Conservation (phyloP, 1,140 invertebrate species). For the Diabrotica undecimpunctata region DNA sequence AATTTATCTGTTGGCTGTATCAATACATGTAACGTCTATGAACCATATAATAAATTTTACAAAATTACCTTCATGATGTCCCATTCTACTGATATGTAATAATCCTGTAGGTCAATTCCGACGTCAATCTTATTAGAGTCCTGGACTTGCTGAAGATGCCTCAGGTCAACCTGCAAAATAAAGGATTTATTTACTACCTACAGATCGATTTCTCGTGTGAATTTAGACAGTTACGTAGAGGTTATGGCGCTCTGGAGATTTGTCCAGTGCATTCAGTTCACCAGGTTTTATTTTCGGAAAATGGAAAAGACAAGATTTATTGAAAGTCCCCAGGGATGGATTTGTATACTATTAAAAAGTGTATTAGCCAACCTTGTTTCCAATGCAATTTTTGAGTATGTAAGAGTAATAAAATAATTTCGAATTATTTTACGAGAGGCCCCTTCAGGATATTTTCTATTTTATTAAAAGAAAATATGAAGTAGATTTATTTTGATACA, state of each 20-base stretch:
- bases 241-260: neutral
- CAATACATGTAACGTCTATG: no score
- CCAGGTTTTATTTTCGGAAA: neutral
- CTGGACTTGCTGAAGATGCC: constrained; percentile 76
- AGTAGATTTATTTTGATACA: no score
- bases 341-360: no score
- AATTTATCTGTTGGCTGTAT: no score
- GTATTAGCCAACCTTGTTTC: no score
- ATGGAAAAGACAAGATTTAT: neutral
- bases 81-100: constrained; percentile 97
- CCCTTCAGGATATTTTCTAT: no score
- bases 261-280: neutral
- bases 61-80: constrained; percentile 71
- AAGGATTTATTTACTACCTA: neutral
- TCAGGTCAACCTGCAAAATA: constrained; percentile 72
- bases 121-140: constrained; percentile 79
- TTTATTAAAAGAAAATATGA: no score
- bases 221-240: neutral
- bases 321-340: no score
- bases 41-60: no score
- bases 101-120: constrained; percentile 89
- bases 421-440: no score
- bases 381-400: no score
- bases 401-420: no score
- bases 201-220: neutral